These are phyloP conservation scores for Irena cyanogastra DNA, from an alignment of 2,113 vertebrate species.

Conservation along the genomic window DNA sequence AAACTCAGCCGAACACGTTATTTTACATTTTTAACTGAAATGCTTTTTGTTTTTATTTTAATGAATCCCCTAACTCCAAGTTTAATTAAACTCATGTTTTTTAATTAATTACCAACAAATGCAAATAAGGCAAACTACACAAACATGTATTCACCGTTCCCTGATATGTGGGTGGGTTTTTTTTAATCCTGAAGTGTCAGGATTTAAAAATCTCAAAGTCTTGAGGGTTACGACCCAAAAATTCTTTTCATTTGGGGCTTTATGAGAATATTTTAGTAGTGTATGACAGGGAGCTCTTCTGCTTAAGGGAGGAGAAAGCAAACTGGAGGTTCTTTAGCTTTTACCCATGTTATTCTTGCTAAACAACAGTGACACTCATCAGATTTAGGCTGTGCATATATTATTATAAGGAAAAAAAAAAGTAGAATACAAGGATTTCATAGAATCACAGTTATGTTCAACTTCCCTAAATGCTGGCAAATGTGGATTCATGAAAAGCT, in stretches of 20 bases:
- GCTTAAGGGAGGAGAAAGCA: constrained; percentile 13
- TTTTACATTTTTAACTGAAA: constrained; percentile 60
- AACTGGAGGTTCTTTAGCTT: background rate
- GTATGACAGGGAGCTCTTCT: background rate
- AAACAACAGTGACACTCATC: background rate
- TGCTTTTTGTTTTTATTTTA: constrained; percentile 61
- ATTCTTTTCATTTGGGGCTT: constrained; percentile 11
- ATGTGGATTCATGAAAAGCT: background rate
- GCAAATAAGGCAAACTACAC: constrained; percentile 42
- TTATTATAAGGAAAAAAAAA: background rate
- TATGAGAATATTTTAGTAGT: constrained; percentile 13
- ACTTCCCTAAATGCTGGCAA: background rate
- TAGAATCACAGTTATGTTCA: background rate
- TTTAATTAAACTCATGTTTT: constrained; percentile 65
- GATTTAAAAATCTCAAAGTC: constrained; percentile 25
- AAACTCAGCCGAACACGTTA: background rate
- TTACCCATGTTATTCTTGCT: background rate
- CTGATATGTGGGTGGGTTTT: background rate
- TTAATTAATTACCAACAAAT: constrained; percentile 65
- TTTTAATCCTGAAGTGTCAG: constrained; percentile 42
- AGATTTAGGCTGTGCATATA: background rate
- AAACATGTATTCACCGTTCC: background rate
- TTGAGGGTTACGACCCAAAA: constrained; percentile 42
- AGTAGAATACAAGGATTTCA: constrained; percentile 18
- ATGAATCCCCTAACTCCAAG: constrained; percentile 50